These are phyloP conservation scores for Agrochola lychnidis DNA, from an alignment of 2,888 invertebrate species.

Conservation along the genomic window DNA sequence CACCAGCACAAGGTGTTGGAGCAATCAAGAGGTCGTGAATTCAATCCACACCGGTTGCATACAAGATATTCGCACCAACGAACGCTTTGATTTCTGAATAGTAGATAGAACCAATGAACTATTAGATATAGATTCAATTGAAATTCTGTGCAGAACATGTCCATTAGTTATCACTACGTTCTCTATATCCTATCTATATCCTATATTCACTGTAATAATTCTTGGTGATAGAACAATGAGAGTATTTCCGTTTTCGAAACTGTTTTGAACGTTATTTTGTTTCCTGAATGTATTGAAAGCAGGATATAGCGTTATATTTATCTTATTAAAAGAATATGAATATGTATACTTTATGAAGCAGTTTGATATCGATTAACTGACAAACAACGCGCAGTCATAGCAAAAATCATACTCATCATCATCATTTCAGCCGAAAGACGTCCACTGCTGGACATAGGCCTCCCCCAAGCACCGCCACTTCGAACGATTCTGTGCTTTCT, in stretches of 20 bases:
- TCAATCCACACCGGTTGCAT: not conserved
- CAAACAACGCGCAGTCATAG: too few species aligned
- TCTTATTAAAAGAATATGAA: not conserved
- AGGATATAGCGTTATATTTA: not conserved
- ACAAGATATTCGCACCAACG: slow-evolving; percentile 23
- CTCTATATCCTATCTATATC: too few species aligned
- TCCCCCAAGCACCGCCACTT: too few species aligned
- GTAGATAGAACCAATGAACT: slow-evolving; percentile 10
- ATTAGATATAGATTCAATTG: slow-evolving; percentile 21
- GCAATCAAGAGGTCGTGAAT: not conserved
- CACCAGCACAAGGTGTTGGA: too few species aligned
- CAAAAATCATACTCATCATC: not conserved
- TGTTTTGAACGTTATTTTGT: not conserved
- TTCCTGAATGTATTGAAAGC: not conserved
- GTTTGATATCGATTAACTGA: too few species aligned
- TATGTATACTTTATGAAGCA: not conserved
- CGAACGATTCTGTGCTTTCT: too few species aligned
- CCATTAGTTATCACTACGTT: slow-evolving; percentile 1
- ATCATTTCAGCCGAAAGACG: too few species aligned
- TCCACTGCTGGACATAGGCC: too few species aligned
- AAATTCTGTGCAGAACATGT: slow-evolving; percentile 13
- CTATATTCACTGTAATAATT: not conserved
- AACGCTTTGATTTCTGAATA: slow-evolving; percentile 12
- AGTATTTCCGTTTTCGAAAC: not conserved
- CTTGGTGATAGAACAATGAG: not conserved